Evolutionary conservation across 1,140 invertebrate species (phyloP).

Genomic region (Aleiodes sp.): DNA sequence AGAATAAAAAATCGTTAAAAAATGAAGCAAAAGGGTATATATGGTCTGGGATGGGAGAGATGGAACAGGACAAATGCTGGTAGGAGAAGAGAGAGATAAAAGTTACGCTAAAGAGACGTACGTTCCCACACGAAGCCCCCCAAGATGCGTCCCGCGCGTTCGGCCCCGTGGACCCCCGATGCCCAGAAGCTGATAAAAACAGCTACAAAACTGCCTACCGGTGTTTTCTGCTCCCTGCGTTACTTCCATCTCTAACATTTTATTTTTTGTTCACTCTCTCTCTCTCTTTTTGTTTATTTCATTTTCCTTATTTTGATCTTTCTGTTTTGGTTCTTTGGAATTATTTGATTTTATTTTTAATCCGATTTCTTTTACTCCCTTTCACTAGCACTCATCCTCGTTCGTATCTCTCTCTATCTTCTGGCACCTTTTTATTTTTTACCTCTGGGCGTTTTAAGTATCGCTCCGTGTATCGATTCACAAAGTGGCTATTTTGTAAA

Average conservation of each 20-base stretch:
- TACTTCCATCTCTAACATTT: conserved; percentile 47
- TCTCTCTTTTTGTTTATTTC: conserved; percentile 22
- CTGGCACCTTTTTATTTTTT: conserved; percentile 41
- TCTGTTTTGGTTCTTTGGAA: not conserved
- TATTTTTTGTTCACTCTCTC: conserved; percentile 24
- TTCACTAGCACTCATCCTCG: conserved; percentile 35
- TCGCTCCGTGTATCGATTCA: conserved; percentile 37
- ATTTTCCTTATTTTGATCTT: conserved; percentile 14
- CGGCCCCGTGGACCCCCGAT: conserved; percentile 55
- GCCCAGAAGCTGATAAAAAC: conserved; percentile 67
- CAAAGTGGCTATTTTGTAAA: not conserved
- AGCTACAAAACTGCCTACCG: conserved; percentile 67
- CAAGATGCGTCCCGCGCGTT: conserved; percentile 63
- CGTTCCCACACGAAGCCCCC: conserved; percentile 65
- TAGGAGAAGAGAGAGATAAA: conserved; percentile 41
- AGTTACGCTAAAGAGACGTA: conserved; percentile 63
- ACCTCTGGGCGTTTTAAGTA: conserved; percentile 37
- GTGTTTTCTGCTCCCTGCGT: conserved; percentile 64
- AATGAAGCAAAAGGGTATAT: conserved; percentile 27
- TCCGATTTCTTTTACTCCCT: not conserved
- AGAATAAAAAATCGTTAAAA: conserved; percentile 33
- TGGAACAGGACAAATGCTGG: conserved; percentile 31
- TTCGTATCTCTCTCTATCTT: no score
- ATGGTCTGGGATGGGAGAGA: conserved; percentile 20
- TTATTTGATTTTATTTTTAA: not conserved